A percentile compares a stretch with the other conserved stretches of the same genome.
phyloP scores from a whole-genome alignment of 2,113 vertebrate species.

The Kryptolebias marmoratus region DNA sequence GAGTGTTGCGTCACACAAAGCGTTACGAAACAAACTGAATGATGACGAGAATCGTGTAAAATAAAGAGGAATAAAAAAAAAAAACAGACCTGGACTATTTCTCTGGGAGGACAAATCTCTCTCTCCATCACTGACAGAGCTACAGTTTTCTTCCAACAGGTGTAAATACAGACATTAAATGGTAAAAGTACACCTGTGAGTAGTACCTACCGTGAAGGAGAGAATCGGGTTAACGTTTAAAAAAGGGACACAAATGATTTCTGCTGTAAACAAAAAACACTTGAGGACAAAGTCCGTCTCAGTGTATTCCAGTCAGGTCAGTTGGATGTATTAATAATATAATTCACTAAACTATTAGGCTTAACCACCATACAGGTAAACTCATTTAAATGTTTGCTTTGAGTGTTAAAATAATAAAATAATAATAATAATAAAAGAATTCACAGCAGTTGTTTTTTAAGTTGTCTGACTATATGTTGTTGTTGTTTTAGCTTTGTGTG shows the following conservation, averaged over 20 bases:
- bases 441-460: conserved; percentile 22
- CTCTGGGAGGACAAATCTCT: background rate
- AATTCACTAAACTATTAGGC: background rate
- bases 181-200: background rate
- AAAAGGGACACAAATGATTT: background rate
- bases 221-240: background rate
- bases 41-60: background rate
- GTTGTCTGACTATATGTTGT: conserved; percentile 11
- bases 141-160: conserved; percentile 1
- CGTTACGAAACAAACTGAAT: background rate
- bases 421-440: background rate
- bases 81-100: background rate
- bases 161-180: background rate
- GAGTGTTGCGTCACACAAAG: conserved; percentile 1
- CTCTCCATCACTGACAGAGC: background rate
- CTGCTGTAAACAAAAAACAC: conserved; percentile 39
- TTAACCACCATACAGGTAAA: conserved; percentile 5
- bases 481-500: conserved; percentile 3
- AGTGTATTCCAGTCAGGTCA: conserved; percentile 14
- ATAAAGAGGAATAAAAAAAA: background rate
- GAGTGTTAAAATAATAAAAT: conserved; percentile 1
- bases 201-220: background rate
- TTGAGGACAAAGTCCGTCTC: conserved; percentile 15
- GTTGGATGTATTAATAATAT: conserved; percentile 22
- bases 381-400: conserved; percentile 5